Evolutionary conservation across 1,140 invertebrate genomes (phyloP), one percentile per base, ranked within the genome.

Genomic region (Brachystomella parvula): DNA sequence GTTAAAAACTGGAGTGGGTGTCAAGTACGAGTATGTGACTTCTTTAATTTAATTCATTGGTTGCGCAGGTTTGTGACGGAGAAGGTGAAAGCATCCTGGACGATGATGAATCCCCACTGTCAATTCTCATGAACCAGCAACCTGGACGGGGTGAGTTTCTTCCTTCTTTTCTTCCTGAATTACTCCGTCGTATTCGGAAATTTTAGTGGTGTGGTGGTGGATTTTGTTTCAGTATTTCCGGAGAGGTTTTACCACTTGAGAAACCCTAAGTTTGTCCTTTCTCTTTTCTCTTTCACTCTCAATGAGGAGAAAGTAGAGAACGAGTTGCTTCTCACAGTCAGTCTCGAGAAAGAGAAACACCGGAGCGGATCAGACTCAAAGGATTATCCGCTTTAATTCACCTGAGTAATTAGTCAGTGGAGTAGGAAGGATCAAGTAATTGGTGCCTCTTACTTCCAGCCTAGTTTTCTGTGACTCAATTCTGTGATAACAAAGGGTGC

Each of bases 21-120:
- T n/a, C n/a, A n/a, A n/a, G n/a, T n/a, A n/a, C n/a, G n/a, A n/a
- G n/a, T n/a, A n/a, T n/a, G n/a, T n/a, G n/a, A n/a, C n/a, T n/a
- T n/a, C n/a, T n/a, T n/a, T n/a, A n/a, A n/a, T n/a, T n/a, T n/a
- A n/a, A n/a, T n/a, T n/a, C n/a, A n/a, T 63, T 47, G 12, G 64
- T 64, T 66, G 73, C 66, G 67, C 72, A 75, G 66, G 71, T 71
- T 17, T 70, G 71, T 44, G 74, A 74, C 29, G 74, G 74, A 21
- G 73, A 75, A 72, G 69, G 80, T 75, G 94, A 97, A 79, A 94
- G 94, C 76, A 91, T 97, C 74, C 81, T 98, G 70, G 93, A 97
- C 77, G 94, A 97, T 76, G 92, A 96, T 76, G 95, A 98, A 77
- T 98, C 94, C 81, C 95, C 95, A 33, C 82, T 98, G 65, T 90